Base-by-base conservation (phyloP, 2,888 invertebrate species). In the Digitonthophagus gazella region DNA sequence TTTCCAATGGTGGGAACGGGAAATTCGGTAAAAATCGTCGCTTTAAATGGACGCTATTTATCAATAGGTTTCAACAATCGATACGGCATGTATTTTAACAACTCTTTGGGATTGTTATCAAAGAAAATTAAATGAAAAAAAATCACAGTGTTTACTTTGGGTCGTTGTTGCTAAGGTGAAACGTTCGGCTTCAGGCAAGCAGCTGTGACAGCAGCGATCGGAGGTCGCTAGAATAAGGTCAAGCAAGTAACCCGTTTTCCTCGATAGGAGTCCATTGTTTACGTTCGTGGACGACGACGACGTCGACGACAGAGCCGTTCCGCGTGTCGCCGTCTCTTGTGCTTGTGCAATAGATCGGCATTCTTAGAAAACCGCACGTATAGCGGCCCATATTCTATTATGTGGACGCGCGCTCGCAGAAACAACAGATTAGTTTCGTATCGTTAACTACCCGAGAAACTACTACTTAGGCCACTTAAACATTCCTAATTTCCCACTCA, bases 221-320 rank as follows among this genome's bases (percentile, higher is more conserved):
- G 80, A 80, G 80, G 80, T 80, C 80, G 78, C 76, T 75, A 77
- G 79, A 80, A 80, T 81, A 81, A 81, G 81, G 81, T 81, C 81
- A 81, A 75, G 78, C 76, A 77, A 76, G 76, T 79, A 80, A 81
- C 80, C 80, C 79, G 81, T 80, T 81, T 81, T 81, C 81, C 81
- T 81, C 81, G 81, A 78, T 44, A 44, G 28, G 78, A 75, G 73
- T 76, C 79, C 79, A 81, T 81, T 81, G 81, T 81, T 81, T 80
- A 76, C 68, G 71, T 69, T 44, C 28, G 28, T 44, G 28, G 28
- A 44, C 28, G 28, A 44, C 28, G 28, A 44, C 28, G 28, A 44
- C 28, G 28, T 44, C 28, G 11, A 44, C 28, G 28, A 44, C 28
- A 44, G 28, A 44, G 28, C 28, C 28, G 28, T 44, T 44, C 28